Base-by-base conservation (phyloP, 2,888 invertebrate species). In the Microctonus brassicae region DNA sequence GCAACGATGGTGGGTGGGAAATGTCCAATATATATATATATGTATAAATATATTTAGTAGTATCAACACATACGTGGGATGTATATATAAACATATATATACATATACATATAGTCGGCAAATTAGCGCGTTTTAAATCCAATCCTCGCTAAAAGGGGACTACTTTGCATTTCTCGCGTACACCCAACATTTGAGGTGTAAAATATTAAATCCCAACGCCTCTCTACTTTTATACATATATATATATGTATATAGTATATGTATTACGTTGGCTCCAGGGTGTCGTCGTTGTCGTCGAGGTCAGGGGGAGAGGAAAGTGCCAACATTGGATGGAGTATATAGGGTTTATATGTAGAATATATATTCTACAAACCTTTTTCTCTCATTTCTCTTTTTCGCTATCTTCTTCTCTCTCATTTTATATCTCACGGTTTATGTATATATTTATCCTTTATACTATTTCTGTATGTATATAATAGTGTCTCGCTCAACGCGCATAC, bases 121-220 rank as follows among this genome's bases (percentile, higher is more conserved):
- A 87, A 87, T 87, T 87, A 87, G 84, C 84, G 83, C 84, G 83
- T 85, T 87, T 87, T 87, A 86, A 87, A 87, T 87, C 86, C 83
- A 85, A 87, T 87, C 84, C 85, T 76, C 75, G 80, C 77, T 82
- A 83, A 85, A 84, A 83, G 83, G 80, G 79, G 70, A 72, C 82
- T 80, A 76, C 70, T 84, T 84, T 84, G 83, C 83, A 84, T 84
- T 81, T 83, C 84, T 84, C 84, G 82, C 79, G 76, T 74, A 77
- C 75, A 73, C 79, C 81, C 82, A 85, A 83, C 85, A 87, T 87
- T 87, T 84, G 86, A 87, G 87, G 87, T 87, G 86, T 87, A 86
- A 87, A 87, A 87, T 87, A 87, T 87, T 87, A 87, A 87, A 87
- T 85, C 84, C 76, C 79, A 75, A 74, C 77, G 80, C 77, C 76